phyloP scores from a whole-genome alignment of 1,140 invertebrate species.

The Bombus cullumanus region DNA sequence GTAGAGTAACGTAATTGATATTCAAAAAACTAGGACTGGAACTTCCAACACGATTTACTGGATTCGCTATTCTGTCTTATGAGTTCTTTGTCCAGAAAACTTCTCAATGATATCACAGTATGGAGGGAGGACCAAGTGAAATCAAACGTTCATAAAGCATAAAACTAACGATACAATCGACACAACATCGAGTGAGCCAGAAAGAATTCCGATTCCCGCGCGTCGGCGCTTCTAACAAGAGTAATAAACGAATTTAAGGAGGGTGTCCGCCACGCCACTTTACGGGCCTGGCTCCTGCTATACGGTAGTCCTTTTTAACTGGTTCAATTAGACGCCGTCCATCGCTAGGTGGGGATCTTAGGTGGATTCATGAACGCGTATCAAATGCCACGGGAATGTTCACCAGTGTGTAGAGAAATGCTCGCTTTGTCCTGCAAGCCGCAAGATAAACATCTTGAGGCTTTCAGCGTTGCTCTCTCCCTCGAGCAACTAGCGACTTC shows the following conservation, averaged over 20 bases:
- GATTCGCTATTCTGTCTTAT: no score
- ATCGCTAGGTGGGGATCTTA: conserved; percentile 57
- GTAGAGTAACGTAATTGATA: no score
- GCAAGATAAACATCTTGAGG: conserved; percentile 78
- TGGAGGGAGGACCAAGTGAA: background rate
- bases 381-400: conserved; percentile 38
- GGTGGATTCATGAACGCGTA: conserved; percentile 50
- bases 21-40: no score
- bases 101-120: background rate
- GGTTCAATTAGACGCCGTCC: conserved; percentile 66
- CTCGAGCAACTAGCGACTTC: conserved; percentile 59
- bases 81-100: no score
- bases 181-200: background rate
- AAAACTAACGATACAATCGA: no score
- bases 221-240: conserved; percentile 62
- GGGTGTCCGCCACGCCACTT: conserved; percentile 58
- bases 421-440: conserved; percentile 53
- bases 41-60: no score
- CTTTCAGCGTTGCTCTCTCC: conserved; percentile 1
- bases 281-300: conserved; percentile 41
- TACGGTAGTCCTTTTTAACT: conserved; percentile 69
- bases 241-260: conserved; percentile 72
- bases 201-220: conserved; percentile 37
- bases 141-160: background rate
- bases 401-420: conserved; percentile 44